A percentile compares a stretch with the other conserved stretches of the same genome.
These are phyloP conservation scores for Nematostella vectensis DNA, from an alignment of 92 coral and sea anemone genomes.

Conservation along the genomic window DNA sequence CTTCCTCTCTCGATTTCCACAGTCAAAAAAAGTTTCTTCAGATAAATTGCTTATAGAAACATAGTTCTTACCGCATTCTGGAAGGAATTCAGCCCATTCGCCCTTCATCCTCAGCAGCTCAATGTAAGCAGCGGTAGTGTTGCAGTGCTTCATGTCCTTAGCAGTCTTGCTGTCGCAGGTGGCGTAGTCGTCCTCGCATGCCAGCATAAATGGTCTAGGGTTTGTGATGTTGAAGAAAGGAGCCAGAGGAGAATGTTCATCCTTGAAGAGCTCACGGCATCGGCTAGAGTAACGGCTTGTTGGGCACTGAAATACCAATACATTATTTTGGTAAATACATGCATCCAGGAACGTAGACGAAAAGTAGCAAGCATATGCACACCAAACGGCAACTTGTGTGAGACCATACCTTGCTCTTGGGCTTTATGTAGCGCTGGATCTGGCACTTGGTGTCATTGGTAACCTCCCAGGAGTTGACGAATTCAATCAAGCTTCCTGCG, in stretches of 20 bases:
- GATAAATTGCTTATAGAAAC: too few species aligned
- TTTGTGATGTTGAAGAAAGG: conserved; percentile 49
- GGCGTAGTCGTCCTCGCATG: conserved; percentile 74
- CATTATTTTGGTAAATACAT: too few species aligned
- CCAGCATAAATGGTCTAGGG: conserved; percentile 81
- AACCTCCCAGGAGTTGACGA: conserved; percentile 93
- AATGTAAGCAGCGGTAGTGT: conserved; percentile 86
- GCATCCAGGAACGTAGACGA: too few species aligned
- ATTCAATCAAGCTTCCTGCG: conserved; percentile 54
- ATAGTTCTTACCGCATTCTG: conserved; percentile 94
- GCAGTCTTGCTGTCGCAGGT: conserved; percentile 53
- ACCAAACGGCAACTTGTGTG: too few species aligned
- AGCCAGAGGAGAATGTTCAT: conserved; percentile 63
- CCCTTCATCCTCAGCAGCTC: conserved; percentile 83
- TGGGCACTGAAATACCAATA: too few species aligned
- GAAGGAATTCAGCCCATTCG: conserved; percentile 69
- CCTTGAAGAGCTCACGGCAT: conserved; percentile 72
- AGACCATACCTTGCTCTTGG: too few species aligned
- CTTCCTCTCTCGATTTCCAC: too few species aligned
- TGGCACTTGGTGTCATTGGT: conserved; percentile 58
- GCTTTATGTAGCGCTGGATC: conserved; percentile 20
- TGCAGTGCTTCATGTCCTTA: conserved; percentile 84
- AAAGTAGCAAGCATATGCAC: too few species aligned
- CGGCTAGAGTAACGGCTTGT: conserved; percentile 31
- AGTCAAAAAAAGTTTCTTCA: too few species aligned